Evolutionary conservation across 2,113 vertebrate species (phyloP).

Genomic region (Vulpes lagopus): DNA sequence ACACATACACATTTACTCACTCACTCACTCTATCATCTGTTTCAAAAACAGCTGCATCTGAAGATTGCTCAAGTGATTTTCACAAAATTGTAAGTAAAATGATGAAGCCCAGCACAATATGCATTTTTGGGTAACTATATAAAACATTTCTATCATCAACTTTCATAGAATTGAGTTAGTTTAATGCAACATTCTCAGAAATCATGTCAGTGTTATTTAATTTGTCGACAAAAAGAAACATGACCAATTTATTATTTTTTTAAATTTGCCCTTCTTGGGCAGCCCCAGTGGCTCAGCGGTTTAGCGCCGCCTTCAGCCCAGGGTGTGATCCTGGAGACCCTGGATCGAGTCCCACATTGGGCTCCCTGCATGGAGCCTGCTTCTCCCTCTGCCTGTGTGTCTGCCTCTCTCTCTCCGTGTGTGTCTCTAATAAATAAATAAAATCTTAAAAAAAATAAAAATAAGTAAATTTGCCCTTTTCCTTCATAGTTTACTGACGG

Average conservation of each 20-base stretch:
- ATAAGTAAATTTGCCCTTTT: background rate
- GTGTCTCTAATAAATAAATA: no score
- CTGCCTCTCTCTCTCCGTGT: no score
- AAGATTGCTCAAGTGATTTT: background rate
- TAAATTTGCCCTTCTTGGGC: background rate
- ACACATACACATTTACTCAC: background rate
- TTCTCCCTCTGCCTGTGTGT: no score
- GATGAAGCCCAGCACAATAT: background rate
- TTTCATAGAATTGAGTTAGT: background rate
- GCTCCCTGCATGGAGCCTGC: no score
- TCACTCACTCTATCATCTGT: background rate
- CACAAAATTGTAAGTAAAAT: background rate
- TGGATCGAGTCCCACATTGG: no score
- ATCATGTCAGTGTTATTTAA: constrained; percentile 6
- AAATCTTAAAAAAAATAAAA: no score
- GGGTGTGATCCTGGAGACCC: no score
- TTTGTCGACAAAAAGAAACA: background rate
- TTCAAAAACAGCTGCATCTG: constrained; percentile 10
- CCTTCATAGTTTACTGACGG: background rate
- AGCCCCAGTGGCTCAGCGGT: no score
- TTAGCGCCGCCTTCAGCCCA: no score
- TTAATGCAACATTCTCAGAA: constrained; percentile 22
- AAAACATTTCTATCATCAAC: constrained; percentile 13
- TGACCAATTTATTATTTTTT: background rate
- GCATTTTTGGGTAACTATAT: background rate